phyloP scores from a whole-genome alignment of 2,888 invertebrate species.

The Fabriciana adippe region DNA sequence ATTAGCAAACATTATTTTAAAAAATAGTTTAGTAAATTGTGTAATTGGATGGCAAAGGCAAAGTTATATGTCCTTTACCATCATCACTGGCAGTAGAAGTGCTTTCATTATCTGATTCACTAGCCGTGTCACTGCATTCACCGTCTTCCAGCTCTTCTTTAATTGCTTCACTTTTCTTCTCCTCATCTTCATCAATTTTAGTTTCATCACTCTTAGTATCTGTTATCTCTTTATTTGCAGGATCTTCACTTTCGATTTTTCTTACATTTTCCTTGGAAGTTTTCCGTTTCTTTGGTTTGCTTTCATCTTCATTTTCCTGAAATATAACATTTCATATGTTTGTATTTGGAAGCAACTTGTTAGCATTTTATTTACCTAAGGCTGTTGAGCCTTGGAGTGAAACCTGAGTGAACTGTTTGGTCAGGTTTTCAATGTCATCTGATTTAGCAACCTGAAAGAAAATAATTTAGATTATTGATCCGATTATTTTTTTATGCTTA shows the following conservation, averaged over 20 bases:
- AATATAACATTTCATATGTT: slow-evolving; percentile 70
- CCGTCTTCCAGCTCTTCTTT: slow-evolving; percentile 82
- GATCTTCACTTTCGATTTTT: slow-evolving; percentile 29
- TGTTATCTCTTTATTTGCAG: slow-evolving; percentile 22
- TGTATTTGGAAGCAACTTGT: slow-evolving; percentile 64
- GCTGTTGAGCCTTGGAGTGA: slow-evolving; percentile 72
- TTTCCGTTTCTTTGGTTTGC: slow-evolving; percentile 59
- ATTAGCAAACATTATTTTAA: neutral
- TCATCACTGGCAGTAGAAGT: slow-evolving; percentile 74
- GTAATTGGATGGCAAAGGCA: neutral
- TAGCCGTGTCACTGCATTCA: slow-evolving; percentile 83
- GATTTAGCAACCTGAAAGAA: slow-evolving; percentile 62
- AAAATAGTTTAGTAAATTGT: neutral
- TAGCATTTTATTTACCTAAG: slow-evolving; percentile 78
- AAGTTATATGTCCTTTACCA: slow-evolving; percentile 54
- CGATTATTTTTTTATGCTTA: neutral
- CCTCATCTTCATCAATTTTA: slow-evolving; percentile 41
- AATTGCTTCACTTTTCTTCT: slow-evolving; percentile 84
- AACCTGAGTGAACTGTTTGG: slow-evolving; percentile 77
- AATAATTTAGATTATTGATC: slow-evolving; percentile 13
- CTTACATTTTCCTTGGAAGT: slow-evolving; percentile 41
- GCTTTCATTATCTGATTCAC: slow-evolving; percentile 56
- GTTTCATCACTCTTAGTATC: slow-evolving; percentile 40
- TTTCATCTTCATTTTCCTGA: slow-evolving; percentile 73
- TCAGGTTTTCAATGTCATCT: slow-evolving; percentile 73